Percentiles rank a stretch among this genome's conserved stretches.
These are phyloP conservation scores for Papilio polyxenes DNA, from an alignment of 1,140 invertebrate genomes.

Conservation along the genomic window DNA sequence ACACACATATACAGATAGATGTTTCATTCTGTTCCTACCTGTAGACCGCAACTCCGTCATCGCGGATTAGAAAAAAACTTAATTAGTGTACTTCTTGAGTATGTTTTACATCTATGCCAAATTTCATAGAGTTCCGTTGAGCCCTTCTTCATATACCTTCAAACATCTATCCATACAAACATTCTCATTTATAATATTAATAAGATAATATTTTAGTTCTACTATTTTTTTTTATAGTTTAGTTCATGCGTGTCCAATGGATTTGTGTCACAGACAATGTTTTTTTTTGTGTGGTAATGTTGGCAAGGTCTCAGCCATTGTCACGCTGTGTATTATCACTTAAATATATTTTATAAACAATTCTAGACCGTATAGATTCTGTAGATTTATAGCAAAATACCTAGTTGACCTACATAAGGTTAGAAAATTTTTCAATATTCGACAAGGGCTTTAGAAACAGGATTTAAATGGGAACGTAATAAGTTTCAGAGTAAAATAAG, in stretches of 20 bases:
- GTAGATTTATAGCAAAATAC: background rate
- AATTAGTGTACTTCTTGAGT: too few species aligned
- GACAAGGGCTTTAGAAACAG: background rate
- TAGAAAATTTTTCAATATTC: constrained; percentile 6
- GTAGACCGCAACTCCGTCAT: too few species aligned
- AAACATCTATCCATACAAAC: too few species aligned
- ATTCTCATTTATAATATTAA: too few species aligned
- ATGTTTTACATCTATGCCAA: too few species aligned
- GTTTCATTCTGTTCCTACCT: too few species aligned
- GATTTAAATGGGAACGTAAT: background rate
- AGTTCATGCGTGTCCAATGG: background rate
- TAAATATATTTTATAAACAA: background rate
- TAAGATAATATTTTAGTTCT: background rate
- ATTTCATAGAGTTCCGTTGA: too few species aligned
- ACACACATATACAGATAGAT: too few species aligned
- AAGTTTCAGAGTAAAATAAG: background rate
- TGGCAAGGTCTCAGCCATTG: constrained; percentile 1
- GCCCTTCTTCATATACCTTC: too few species aligned
- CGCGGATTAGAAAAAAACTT: too few species aligned
- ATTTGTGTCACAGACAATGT: background rate
- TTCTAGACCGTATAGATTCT: background rate
- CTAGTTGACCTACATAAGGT: background rate
- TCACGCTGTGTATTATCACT: background rate
- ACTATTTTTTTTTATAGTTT: background rate
- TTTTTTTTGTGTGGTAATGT: background rate